phyloP scores from a whole-genome alignment of 2,797 vertebrate genomes.

The Sebastes minor region DNA sequence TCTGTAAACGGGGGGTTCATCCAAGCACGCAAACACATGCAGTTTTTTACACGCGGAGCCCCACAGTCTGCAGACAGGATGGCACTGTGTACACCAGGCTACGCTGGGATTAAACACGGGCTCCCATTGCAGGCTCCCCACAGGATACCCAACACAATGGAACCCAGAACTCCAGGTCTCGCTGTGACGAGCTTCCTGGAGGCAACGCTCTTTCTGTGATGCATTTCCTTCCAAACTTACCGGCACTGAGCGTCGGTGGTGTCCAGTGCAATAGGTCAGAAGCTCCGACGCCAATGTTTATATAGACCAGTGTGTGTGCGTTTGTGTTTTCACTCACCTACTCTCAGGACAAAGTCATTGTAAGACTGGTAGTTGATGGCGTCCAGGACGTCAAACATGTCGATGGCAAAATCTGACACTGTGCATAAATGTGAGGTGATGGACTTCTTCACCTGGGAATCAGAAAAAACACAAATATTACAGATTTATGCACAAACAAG shows the following conservation, averaged over 20 bases:
- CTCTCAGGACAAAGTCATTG: constrained; percentile 97
- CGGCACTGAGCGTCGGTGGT: constrained; percentile 27
- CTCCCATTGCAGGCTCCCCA: constrained; percentile 63
- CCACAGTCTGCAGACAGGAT: constrained; percentile 70
- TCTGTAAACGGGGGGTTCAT: constrained; percentile 23
- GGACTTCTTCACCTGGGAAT: constrained; percentile 89
- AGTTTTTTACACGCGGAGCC: constrained; percentile 23
- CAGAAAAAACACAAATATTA: constrained; percentile 6
- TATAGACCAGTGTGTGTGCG: neutral
- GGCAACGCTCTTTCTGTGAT: constrained; percentile 62
- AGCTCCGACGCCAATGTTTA: constrained; percentile 25
- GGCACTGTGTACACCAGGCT: constrained; percentile 70
- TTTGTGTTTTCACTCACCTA: constrained; percentile 85
- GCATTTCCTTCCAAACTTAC: constrained; percentile 70
- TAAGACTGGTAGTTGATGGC: constrained; percentile 99
- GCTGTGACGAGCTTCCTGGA: constrained; percentile 73
- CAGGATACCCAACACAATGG: constrained; percentile 82
- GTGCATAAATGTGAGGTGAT: constrained; percentile 93
- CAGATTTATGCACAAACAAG: constrained; percentile 4
- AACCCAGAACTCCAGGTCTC: constrained; percentile 55
- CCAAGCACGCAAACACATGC: constrained; percentile 20
- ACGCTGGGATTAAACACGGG: constrained; percentile 64
- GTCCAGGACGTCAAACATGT: constrained; percentile 98
- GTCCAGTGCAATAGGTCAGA: constrained; percentile 57
- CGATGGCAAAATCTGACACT: constrained; percentile 94